Conservation (phyloP, 2,888 invertebrate genomes). For the Colletes collaris region DNA sequence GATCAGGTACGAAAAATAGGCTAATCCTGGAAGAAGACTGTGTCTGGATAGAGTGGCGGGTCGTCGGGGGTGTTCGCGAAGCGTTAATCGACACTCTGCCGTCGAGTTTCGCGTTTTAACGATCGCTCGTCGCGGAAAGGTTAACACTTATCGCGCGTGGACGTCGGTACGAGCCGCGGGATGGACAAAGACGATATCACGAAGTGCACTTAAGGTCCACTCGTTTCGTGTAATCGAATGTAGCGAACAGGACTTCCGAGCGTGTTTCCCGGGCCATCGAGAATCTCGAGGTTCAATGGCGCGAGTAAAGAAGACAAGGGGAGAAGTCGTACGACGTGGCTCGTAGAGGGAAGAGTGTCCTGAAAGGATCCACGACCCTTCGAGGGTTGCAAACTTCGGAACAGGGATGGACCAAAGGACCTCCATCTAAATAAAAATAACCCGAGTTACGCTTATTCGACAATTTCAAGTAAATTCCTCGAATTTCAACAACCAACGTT, state of each 20-base stretch:
- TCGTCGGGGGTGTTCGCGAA: too few relatives aligned
- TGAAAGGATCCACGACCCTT: constrained; percentile 22
- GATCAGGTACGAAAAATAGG: too few relatives aligned
- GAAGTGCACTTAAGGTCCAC: constrained; percentile 1
- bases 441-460: too few relatives aligned
- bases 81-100: too few relatives aligned
- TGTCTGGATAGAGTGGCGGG: too few relatives aligned
- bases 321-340: background rate
- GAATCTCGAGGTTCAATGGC: background rate
- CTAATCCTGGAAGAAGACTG: too few relatives aligned
- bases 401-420: too few relatives aligned
- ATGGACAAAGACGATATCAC: background rate
- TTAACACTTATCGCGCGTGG: background rate
- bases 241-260: background rate
- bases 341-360: constrained; percentile 3
- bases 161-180: background rate
- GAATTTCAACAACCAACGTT: too few relatives aligned
- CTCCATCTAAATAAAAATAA: too few relatives aligned
- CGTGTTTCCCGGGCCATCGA: background rate
- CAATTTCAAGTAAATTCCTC: too few relatives aligned
- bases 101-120: background rate
- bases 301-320: background rate
- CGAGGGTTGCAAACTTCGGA: background rate
- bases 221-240: constrained; percentile 7
- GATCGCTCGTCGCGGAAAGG: background rate